Evolutionary conservation across 2,113 vertebrate species (phyloP).

Genomic region (Sceloporus undulatus): DNA sequence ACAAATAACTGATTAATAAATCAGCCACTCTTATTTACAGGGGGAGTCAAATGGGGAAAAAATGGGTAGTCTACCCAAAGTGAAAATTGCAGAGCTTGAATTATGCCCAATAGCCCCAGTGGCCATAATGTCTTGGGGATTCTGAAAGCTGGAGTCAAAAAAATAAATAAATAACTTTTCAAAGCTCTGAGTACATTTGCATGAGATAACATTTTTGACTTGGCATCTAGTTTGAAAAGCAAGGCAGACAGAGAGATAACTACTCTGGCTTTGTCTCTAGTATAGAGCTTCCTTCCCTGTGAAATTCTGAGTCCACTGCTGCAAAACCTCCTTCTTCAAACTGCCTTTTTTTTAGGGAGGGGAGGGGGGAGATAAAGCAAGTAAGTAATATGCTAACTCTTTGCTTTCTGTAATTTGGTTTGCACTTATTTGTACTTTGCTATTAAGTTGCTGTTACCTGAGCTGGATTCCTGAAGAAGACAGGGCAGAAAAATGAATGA

Average conservation of each 20-base stretch:
- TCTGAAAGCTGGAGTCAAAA: too few relatives aligned
- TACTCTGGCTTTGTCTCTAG: background rate
- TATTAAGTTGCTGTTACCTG: background rate
- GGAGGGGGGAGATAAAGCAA: too few relatives aligned
- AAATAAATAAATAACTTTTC: too few relatives aligned
- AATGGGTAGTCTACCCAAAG: too few relatives aligned
- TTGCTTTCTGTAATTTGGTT: background rate
- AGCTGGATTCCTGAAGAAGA: background rate
- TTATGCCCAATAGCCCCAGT: too few relatives aligned
- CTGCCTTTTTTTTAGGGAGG: background rate
- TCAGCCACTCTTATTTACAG: too few relatives aligned
- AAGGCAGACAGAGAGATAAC: too few relatives aligned
- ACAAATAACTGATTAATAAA: background rate
- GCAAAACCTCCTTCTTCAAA: background rate
- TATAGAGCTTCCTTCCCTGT: background rate
- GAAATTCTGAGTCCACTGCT: background rate
- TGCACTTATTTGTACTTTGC: background rate
- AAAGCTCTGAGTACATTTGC: too few relatives aligned
- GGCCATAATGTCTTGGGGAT: too few relatives aligned
- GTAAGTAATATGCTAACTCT: background rate
- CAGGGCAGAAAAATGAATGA: background rate
- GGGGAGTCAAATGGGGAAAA: slow-evolving; percentile 16
- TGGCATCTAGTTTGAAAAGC: background rate
- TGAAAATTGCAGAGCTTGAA: too few relatives aligned
- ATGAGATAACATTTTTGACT: too few relatives aligned